Conservation (phyloP, 2,888 invertebrate genomes). For the Eristalis intricaria region DNA sequence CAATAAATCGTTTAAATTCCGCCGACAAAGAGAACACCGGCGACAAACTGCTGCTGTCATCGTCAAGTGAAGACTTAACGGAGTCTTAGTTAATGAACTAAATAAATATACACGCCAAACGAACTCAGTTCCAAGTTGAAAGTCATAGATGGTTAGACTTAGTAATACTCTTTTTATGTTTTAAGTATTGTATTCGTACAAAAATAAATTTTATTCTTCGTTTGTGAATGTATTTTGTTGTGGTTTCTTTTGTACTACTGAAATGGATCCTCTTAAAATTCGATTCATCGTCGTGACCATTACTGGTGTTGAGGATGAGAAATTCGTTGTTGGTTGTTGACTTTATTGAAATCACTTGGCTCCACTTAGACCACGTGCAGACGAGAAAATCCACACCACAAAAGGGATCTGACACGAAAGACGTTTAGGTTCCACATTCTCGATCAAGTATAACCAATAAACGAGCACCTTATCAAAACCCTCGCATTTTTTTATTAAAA, state of each 20-base stretch:
- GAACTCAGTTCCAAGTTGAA: slow-evolving; percentile 7
- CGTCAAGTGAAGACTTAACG: not conserved
- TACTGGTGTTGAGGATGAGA: too few relatives aligned
- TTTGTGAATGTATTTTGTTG: not conserved
- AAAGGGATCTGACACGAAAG: too few relatives aligned
- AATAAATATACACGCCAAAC: not conserved
- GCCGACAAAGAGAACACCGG: slow-evolving; percentile 42
- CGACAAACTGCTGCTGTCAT: not conserved
- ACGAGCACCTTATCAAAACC: not conserved
- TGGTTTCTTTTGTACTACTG: not conserved
- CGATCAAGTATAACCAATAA: not conserved
- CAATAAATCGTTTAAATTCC: slow-evolving; percentile 75
- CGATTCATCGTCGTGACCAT: too few relatives aligned
- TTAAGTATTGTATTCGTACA: slow-evolving; percentile 68
- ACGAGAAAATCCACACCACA: too few relatives aligned
- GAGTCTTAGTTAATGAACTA: not conserved
- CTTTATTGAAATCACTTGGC: too few relatives aligned
- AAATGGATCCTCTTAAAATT: not conserved
- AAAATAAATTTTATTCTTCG: slow-evolving; percentile 60
- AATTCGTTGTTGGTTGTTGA: too few relatives aligned
- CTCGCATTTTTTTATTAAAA: slow-evolving; percentile 8
- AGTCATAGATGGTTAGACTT: slow-evolving; percentile 29
- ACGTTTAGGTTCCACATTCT: too few relatives aligned
- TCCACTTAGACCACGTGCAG: too few relatives aligned
- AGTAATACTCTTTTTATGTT: slow-evolving; percentile 38